Evolutionary conservation across 2,113 vertebrate genomes (phyloP).

Genomic region (Serinus canaria): DNA sequence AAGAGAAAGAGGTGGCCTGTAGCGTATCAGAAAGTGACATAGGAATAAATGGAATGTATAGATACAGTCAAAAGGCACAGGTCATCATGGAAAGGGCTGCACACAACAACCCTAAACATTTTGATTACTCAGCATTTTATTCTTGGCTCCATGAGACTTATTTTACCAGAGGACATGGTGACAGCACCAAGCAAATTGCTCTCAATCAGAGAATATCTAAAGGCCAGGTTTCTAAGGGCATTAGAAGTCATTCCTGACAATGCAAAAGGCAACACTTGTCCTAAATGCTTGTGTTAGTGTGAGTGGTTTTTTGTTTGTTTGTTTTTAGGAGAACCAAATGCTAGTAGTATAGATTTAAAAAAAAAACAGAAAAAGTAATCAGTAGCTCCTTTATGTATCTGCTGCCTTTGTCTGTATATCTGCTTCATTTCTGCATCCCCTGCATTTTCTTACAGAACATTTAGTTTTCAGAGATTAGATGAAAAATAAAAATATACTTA

Average conservation of each 20-base stretch:
- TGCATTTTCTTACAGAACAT: background rate
- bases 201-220: background rate
- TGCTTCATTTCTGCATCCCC: background rate
- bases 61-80: background rate
- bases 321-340: background rate
- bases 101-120: background rate
- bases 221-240: background rate
- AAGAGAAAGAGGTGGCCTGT: background rate
- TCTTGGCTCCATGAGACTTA: background rate
- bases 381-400: background rate
- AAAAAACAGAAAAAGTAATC: background rate
- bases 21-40: background rate
- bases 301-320: background rate
- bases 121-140: background rate
- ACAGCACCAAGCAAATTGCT: background rate
- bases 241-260: background rate
- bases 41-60: background rate
- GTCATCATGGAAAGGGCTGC: background rate
- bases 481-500: background rate
- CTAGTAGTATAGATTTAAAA: background rate
- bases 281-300: background rate
- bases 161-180: background rate
- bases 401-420: background rate
- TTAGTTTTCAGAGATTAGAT: background rate
- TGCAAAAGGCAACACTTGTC: background rate